Conservation (phyloP, 2,113 vertebrate genomes). For the Albula goreensis region DNA sequence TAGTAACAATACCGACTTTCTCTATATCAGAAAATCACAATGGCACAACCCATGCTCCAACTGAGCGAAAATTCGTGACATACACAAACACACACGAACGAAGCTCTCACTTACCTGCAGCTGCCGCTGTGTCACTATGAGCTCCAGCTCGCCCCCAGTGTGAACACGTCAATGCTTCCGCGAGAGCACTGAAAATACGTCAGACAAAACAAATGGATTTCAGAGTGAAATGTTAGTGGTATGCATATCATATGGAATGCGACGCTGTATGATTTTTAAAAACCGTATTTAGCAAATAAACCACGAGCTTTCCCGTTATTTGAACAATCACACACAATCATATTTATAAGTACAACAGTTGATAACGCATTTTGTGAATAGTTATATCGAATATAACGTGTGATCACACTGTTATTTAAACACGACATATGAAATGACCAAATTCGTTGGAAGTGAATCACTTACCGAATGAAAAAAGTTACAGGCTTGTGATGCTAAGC, state of each 20-base stretch:
- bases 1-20: neutral
- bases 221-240: constrained; percentile 35
- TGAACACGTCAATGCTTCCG: constrained; percentile 77
- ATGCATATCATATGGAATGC: too few relatives aligned
- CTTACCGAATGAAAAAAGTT: too few relatives aligned
- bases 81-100: neutral
- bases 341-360: neutral
- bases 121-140: constrained; percentile 72
- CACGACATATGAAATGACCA: too few relatives aligned
- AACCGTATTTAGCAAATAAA: too few relatives aligned
- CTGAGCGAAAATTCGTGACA: constrained; percentile 26
- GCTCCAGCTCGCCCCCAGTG: constrained; percentile 59
- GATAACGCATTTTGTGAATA: neutral
- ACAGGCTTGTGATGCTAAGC: too few relatives aligned
- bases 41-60: neutral
- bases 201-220: constrained; percentile 54
- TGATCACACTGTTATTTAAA: too few relatives aligned
- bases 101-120: constrained; percentile 63
- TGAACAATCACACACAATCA: neutral
- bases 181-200: constrained; percentile 19
- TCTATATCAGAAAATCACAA: neutral
- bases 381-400: too few relatives aligned
- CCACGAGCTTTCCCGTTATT: neutral
- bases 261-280: too few relatives aligned
- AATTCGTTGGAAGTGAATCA: too few relatives aligned